Conservation (phyloP, 1,140 invertebrate genomes). For the Subanguina moxae region DNA sequence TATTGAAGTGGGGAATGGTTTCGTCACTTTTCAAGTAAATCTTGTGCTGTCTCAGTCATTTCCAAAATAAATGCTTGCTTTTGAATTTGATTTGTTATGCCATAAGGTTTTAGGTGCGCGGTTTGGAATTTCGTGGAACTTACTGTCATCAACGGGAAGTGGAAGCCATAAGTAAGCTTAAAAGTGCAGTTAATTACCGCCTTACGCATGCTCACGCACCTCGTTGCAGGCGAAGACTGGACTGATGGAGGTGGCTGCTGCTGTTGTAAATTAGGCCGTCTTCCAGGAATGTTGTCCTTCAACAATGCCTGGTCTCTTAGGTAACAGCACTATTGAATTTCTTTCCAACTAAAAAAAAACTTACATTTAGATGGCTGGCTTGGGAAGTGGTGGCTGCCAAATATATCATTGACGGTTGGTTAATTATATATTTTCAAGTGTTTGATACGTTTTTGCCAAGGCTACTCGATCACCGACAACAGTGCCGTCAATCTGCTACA, state of each 20-base stretch:
- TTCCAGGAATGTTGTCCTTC: slow-evolving; percentile 71
- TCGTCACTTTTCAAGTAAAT: slow-evolving; percentile 89
- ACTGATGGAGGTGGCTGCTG: slow-evolving; percentile 68
- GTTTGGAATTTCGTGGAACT: slow-evolving; percentile 90
- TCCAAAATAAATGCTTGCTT: slow-evolving; percentile 16
- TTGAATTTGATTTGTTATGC: too few relatives aligned
- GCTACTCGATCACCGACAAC: slow-evolving; percentile 96
- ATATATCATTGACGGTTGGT: slow-evolving; percentile 80
- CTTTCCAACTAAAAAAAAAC: not conserved
- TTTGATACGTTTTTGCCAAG: not conserved
- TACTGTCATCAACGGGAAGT: slow-evolving; percentile 90
- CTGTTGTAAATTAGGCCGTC: slow-evolving; percentile 84
- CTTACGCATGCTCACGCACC: too few relatives aligned
- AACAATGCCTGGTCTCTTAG: slow-evolving; percentile 94
- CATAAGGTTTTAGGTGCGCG: slow-evolving; percentile 63
- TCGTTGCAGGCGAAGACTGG: not conserved
- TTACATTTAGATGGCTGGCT: slow-evolving; percentile 73
- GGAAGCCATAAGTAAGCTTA: slow-evolving; percentile 94
- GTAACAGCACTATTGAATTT: not conserved
- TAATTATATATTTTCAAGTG: too few relatives aligned
- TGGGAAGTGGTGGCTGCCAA: slow-evolving; percentile 91
- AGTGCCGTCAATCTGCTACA: slow-evolving; percentile 91
- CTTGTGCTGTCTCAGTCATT: slow-evolving; percentile 1
- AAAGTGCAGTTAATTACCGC: too few relatives aligned
- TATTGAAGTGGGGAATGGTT: slow-evolving; percentile 93